Evolutionary conservation across 2,888 invertebrate genomes (phyloP), one percentile per base, ranked within the genome.

Genomic region (Romanomermis culicivorax): DNA sequence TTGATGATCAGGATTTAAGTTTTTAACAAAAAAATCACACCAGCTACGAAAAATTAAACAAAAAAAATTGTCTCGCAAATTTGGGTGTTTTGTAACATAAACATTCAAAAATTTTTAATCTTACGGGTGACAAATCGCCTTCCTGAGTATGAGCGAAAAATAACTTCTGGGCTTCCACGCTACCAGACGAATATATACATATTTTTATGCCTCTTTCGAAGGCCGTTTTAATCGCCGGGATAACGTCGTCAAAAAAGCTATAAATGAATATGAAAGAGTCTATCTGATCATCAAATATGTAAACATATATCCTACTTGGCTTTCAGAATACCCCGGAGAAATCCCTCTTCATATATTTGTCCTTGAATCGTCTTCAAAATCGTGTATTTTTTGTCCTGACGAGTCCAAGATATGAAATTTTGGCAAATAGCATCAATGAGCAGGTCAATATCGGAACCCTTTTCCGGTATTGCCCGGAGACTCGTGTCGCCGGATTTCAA

Each of bases 181-280:
- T 87, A 50, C 89, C 91, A 27, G 88, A 88, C 0, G 91, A 91
- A 70, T 85, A 93, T 58, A 89, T 80, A 66, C 80, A 87, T 51
- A 91, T 74, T 59, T 77, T 77, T 36, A 78, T 77, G 27, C 80
- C 81, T n/a, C 56, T 50, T 2, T 77, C 74, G 11, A 11, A 27
- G 2, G 76, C 76, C 57, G 75, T 72, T 65, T 81, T 76, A 50
- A 93, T 74, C 1, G 81, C 80, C 20, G 75, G 74, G 0, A 78
- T 75, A 0, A 89, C 88, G 72, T 93, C 93, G 11, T 81, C 78
- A 69, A 81, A 93, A 29, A 93, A 77, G 69, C 89, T 89, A 72
- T 51, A 77, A 76, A 36, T 17, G 17, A 17, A 36, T 11, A 36
- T 11, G 11, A 11, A 17, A 36, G 36, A 17, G 11, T 17, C 36